phyloP scores from a whole-genome alignment of 2,797 vertebrate species.

The Dromococcyx pavoninus region DNA sequence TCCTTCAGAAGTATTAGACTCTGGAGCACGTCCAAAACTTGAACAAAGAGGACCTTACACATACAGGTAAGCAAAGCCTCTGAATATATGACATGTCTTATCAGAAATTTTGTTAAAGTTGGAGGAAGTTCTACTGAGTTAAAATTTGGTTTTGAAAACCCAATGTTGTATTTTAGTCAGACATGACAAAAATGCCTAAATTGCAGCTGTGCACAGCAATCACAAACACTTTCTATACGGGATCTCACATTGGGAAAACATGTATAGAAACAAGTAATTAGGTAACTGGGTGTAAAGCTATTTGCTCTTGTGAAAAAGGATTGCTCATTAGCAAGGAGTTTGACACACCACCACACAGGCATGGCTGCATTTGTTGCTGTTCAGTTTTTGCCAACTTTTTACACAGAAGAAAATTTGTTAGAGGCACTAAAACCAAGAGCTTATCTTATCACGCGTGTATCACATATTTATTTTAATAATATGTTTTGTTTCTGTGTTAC shows the following conservation, averaged over 20 bases:
- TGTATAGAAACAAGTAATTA: neutral
- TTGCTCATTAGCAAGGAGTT: neutral
- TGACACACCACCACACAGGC: neutral
- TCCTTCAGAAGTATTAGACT: conserved; percentile 72
- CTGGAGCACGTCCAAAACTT: conserved; percentile 78
- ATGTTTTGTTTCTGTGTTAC: neutral
- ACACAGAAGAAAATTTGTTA: neutral
- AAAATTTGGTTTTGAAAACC: neutral
- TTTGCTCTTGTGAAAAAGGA: neutral
- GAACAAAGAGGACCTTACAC: conserved; percentile 91
- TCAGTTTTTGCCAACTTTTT: neutral
- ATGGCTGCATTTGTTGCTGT: neutral
- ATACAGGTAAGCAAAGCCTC: conserved; percentile 78
- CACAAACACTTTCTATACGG: neutral
- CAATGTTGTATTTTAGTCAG: neutral
- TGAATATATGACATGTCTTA: neutral
- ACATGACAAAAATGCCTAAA: neutral
- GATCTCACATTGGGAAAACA: neutral
- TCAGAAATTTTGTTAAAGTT: neutral
- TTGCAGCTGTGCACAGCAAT: neutral
- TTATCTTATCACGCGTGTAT: neutral
- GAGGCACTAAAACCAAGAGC: neutral
- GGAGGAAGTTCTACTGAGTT: neutral
- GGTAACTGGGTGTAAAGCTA: neutral
- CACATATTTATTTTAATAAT: neutral